A percentile compares a stretch with the other conserved stretches of the same genome.
phyloP scores from a whole-genome alignment of 1,140 invertebrate genomes.

The Apis dorsata region DNA sequence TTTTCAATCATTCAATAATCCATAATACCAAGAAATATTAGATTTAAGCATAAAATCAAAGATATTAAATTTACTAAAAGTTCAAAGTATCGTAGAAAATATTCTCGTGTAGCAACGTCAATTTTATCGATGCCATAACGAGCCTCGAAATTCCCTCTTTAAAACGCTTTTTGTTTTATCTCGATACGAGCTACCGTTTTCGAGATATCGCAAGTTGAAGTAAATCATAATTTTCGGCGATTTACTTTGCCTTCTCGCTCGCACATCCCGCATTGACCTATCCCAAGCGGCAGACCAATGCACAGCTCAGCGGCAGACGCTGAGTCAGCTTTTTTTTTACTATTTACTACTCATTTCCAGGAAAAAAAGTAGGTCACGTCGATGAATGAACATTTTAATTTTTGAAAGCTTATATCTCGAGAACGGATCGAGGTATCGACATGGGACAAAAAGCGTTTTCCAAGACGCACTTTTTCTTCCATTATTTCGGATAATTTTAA shows the following conservation, averaged over 20 bases:
- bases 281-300: background rate
- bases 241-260: background rate
- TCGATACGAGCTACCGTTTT: background rate
- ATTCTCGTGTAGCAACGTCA: background rate
- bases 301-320: background rate
- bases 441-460: background rate
- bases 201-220: background rate
- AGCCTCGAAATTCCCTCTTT: background rate
- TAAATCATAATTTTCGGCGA: background rate
- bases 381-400: background rate
- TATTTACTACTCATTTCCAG: constrained; percentile 11
- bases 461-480: no score
- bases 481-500: accelerated
- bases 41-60: no score
- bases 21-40: no score
- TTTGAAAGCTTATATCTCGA: background rate
- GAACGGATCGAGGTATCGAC: constrained; percentile 1
- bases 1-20: background rate
- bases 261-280: background rate
- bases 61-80: background rate
- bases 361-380: constrained; percentile 29
- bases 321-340: constrained; percentile 18
- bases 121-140: accelerated
- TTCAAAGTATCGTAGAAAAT: background rate
- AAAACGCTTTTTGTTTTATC: background rate